Base-by-base conservation (phyloP, 1,140 invertebrate species). In the Leptinotarsa texana region DNA sequence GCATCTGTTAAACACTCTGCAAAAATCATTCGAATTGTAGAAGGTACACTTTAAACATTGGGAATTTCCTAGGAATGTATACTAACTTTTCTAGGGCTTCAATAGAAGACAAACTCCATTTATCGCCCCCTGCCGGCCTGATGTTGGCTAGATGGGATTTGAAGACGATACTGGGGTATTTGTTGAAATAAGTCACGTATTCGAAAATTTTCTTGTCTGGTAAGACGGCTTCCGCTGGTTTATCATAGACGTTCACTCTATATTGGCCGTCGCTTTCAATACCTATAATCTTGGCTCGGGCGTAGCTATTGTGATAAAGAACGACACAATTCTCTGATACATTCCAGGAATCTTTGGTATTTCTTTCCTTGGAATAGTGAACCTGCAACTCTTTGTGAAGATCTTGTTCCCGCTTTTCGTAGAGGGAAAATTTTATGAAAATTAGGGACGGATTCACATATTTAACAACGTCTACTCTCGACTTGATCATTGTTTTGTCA, bases 321-420 rank as follows among this genome's bases (percentile, higher is more conserved):
- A 72, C 72, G 4, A 80, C 74, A 69, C 80, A 81, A 3, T 61
- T 24, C 21, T 81, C 77, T 4, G 49, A 72, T 6, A 47, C 18
- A 1, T 77, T 57, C 80, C 80, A 81, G 22, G 65, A 49, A 3
- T 67, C 18, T 72, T 74, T 77, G 1, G 65, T 80, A 69, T 68
- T 68, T 22, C 62, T 63, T 62, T 70, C 72, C 4, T 73, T 51
- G 17, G 33, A 74, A 67, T 81, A 81, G 69, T 78, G 73, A 17
- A 80, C 72, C 74, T 81, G 77, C 15, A 81, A 71, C 51, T 78
- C 77, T 47, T 75, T 78, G 57, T 77, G 69, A 63, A 81, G 66
- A 17, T 72, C 17, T 6, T 69, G 57, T 51, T 79, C 80, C 67
- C 61, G 63, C 69, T 63, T 74, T 15, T 77, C 75, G 22, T 51